These are phyloP conservation scores for Euwallacea similis DNA, from an alignment of 1,140 invertebrate genomes.

Conservation along the genomic window DNA sequence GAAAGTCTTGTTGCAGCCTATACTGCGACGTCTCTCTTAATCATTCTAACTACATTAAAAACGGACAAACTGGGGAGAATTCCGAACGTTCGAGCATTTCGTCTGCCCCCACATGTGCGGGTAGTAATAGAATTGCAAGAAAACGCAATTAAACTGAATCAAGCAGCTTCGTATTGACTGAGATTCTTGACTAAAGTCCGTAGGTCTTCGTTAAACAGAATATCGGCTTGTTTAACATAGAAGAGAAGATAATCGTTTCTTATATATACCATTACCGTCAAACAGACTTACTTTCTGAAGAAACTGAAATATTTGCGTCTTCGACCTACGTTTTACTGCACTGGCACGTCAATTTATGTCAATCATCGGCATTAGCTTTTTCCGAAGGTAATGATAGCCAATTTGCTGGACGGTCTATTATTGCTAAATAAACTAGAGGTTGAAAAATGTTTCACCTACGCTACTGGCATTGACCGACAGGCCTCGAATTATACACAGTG, in stretches of 20 bases:
- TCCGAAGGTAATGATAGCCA: neutral
- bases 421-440: no score
- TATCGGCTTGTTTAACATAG: neutral
- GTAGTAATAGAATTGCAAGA: neutral
- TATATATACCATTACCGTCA: neutral
- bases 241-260: conserved; percentile 8
- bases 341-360: conserved; percentile 2
- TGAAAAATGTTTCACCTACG: no score
- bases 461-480: no score
- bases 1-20: no score
- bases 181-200: neutral
- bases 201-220: neutral
- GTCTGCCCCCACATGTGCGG: neutral
- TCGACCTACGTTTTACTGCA: neutral
- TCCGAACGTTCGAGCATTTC: neutral
- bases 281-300: conserved; percentile 2
- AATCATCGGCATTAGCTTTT: neutral
- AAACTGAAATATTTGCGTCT: conserved; percentile 1
- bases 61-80: neutral
- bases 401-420: no score
- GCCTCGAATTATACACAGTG: no score
- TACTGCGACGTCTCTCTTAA: neutral
- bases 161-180: neutral
- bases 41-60: neutral
- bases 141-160: neutral